A percentile compares a stretch with the other conserved stretches of the same genome.
These are phyloP conservation scores for Phataginus tricuspis DNA, from an alignment of 2,797 vertebrate species.

Conservation along the genomic window DNA sequence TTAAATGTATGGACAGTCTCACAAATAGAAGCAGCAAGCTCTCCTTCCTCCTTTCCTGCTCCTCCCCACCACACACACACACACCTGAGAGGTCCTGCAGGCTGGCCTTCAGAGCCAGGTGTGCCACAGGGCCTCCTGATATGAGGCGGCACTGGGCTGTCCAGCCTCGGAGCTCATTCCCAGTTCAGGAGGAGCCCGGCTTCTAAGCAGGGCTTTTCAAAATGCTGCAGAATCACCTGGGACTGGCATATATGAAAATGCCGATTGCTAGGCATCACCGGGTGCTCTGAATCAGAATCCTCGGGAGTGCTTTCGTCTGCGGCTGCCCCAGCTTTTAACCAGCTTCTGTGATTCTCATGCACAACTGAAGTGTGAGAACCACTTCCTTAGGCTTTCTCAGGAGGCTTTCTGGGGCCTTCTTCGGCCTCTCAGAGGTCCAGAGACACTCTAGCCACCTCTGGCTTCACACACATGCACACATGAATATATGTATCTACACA, in stretches of 20 bases:
- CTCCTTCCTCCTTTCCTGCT: not conserved
- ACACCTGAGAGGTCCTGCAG: not conserved
- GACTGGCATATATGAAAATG: not conserved
- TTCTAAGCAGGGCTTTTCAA: not conserved
- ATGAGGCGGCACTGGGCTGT: accelerated
- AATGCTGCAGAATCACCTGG: not conserved
- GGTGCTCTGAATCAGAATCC: not conserved
- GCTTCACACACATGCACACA: not conserved
- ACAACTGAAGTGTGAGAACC: not conserved
- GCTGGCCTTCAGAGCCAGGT: not conserved
- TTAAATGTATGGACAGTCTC: not conserved
- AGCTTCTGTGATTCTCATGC: not conserved
- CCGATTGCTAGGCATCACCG: not conserved
- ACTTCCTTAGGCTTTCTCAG: not conserved
- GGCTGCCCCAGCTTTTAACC: not conserved
- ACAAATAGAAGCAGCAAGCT: not conserved
- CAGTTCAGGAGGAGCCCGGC: not conserved
- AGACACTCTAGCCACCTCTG: not conserved
- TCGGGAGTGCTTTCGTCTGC: not conserved
- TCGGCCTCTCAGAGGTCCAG: not conserved
- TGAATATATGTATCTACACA: not conserved
- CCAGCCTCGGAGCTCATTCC: not conserved
- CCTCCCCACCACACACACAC: accelerated
- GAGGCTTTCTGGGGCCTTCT: not conserved
- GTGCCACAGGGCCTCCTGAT: not conserved